Percentiles rank a stretch among this genome's conserved stretches.
Conservation (phyloP, 2,113 vertebrate species). For the Neopipo cinnamomea region DNA sequence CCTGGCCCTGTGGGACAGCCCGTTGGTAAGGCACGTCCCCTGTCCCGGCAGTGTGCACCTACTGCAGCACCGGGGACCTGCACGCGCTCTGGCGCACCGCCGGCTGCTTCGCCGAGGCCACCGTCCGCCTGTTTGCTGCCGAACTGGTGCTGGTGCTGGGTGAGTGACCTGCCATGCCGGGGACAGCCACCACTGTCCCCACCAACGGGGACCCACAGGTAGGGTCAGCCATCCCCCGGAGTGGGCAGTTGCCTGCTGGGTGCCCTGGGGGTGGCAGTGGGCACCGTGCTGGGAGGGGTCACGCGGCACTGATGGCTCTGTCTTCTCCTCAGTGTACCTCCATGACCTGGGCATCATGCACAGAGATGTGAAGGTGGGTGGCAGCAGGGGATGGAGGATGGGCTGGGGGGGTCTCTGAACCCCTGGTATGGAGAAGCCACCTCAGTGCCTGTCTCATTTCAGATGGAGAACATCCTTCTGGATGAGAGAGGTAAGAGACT, state of each 20-base stretch:
- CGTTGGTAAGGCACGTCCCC: rapidly evolving
- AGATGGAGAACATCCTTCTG: constrained; percentile 97
- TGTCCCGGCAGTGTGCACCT: constrained; percentile 84
- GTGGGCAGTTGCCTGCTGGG: background rate
- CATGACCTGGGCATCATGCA: constrained; percentile 92
- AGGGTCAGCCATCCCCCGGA: background rate
- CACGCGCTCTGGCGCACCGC: constrained; percentile 88
- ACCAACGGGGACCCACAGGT: rapidly evolving
- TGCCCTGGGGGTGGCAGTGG: background rate
- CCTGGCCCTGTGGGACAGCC: background rate
- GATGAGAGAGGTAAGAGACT: constrained; percentile 84
- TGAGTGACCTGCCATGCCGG: constrained; percentile 46
- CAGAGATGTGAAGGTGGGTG: constrained; percentile 89
- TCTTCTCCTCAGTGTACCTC: constrained; percentile 82
- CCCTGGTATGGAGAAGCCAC: background rate
- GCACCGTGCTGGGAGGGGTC: rapidly evolving
- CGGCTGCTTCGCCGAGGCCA: constrained; percentile 81
- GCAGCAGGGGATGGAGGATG: background rate
- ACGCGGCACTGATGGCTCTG: rapidly evolving
- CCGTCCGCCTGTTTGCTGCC: constrained; percentile 86
- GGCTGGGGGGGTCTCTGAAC: background rate
- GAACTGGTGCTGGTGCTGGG: constrained; percentile 90
- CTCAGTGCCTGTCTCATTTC: constrained; percentile 32
- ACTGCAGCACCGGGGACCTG: constrained; percentile 90
- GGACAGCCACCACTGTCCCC: background rate